Base-by-base conservation (phyloP, 2,113 vertebrate genomes). In the Cinclus mexicanus region DNA sequence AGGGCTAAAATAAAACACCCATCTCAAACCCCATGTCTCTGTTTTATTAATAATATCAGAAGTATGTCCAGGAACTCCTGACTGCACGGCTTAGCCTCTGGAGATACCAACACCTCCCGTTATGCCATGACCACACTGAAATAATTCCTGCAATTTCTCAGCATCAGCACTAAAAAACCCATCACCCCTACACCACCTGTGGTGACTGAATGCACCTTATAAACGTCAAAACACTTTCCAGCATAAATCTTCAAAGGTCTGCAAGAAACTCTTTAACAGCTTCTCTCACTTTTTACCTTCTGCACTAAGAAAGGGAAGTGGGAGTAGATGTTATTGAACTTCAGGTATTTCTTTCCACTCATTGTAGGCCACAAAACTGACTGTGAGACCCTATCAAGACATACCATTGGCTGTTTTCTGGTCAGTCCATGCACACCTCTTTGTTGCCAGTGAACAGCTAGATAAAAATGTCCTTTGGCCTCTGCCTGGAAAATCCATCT, bases 401-500 rank as follows among this genome's bases (percentile, higher is more conserved):
- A 59, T 23, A 53, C 4, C 31, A 47, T 47, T 55, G 46, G 21
- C 18, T 93, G 29, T 82, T 91, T 89, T 76, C 37, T 65, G 64
- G 47, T 49, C 78, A 78, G n/a, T 25, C 90, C 28, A 49, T 69
- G 28, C n/a, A 89, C 31, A 75, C 49, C 26, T 74, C 69, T 78
- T 80, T 71, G 52, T 42, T 68, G 64, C 33, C 20, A 84, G 25
- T 29, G 33, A 60, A 23, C 33, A 64, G 15, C 61, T 35, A 71
- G 49, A 64, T 67, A 49, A 68, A 93, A 95, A 87, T 33, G 14
- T 84, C 35, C 81, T 87, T 84, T 87, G 35, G 39, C 35, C 39
- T 91, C 57, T 72, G 67, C 41, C 65, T 92, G 81, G 89, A 95
- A 96, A 96, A 89, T 70, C 64, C 42, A n/a, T 87, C 50, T 81